Evolutionary conservation across 1,140 invertebrate genomes (phyloP), one percentile per base, ranked within the genome.

Genomic region (Bombus huntii): DNA sequence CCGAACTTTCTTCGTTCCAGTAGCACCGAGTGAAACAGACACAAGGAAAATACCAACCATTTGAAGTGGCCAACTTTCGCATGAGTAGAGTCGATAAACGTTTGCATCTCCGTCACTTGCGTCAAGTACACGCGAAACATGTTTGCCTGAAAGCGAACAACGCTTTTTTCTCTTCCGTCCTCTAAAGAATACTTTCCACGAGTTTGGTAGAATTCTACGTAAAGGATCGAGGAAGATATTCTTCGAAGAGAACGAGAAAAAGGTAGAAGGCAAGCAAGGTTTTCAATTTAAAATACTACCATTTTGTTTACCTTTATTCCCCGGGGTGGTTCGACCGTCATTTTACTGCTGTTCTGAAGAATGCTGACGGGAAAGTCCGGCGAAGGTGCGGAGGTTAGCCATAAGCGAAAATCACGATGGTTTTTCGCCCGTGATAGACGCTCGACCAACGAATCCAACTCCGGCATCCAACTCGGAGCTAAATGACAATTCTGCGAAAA

Each of bases 1-100:
- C 97, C 97, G 92, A 97, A 98, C 92, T 97, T 97, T 47, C 97
- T 92, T 83, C 97, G 94, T 91, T 98, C 97, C 81, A 97, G 94
- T 15, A 97, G 94, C 8, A 97, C 92, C 0, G 96, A 97, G 91
- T 98, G 97, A 93, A 98, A 98, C 88, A 97, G 95, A 89, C 97
- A 97, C 3, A 98, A 93, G 8, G 97, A 96, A 90, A 97, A 97
- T 34, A 97, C 87, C 47, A 98, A 92, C 90, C 96, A 96, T 86
- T 97, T 97, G 92, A 97, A 97, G 8, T 92, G 93, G 3, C 28
- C n/a, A 15, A 96, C 95, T 93, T 97, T 97, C 22, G 92, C 94
- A 93, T 95, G 86, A 22, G 93, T 93, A 0, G 94, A 95, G 62
- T 96, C 94, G 15, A 97, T 90, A 89, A 96, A 96, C 79, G 96